Evolutionary conservation across 2,888 invertebrate genomes (phyloP), one percentile per base, ranked within the genome.

Genomic region (Sericinus montela): DNA sequence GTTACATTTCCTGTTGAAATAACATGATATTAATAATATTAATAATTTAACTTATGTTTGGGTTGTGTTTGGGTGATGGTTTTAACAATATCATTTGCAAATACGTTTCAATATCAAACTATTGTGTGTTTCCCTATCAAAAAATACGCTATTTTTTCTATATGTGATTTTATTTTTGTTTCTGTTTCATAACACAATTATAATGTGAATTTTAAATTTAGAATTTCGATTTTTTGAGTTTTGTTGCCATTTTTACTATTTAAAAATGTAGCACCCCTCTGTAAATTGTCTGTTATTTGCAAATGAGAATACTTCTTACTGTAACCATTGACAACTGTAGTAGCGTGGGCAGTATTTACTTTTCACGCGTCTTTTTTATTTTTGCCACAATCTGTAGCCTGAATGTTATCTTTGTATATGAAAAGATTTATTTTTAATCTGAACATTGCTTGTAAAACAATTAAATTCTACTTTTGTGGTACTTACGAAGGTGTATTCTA

Each of bases 31-130:
- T 60, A 58, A 63, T 65, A 28, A 54, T 53, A 59, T 58, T 63
- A 63, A 68, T 62, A 52, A 56, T 63, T 72, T 75, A 77, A 79
- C 75, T 77, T 35, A 70, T 77, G 78, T n/a, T n/a, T n/a, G n/a
- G n/a, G n/a, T n/a, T n/a, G 83, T 80, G 81, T 82, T 73, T 69
- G 69, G 83, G 83, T 82, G 80, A 73, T 66, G 84, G 86, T 77
- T 70, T 67, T 78, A 81, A 78, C 71, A 56, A 55, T 63, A 60
- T 78, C 71, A 77, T 83, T 80, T 82, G 80, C 80, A 81, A 81
- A 76, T 77, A 62, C 38, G 14, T 36, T 32, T 48, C 7, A 2
- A 5, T 5, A 19, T 19, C 19, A 5, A 19, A 19, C 19, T 19
- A 19, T 19, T 19, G 5, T 3, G 5, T 3, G 19, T 19, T 19